Evolutionary conservation across 2,113 vertebrate genomes (phyloP).

Genomic region (Platycercus adscitus): DNA sequence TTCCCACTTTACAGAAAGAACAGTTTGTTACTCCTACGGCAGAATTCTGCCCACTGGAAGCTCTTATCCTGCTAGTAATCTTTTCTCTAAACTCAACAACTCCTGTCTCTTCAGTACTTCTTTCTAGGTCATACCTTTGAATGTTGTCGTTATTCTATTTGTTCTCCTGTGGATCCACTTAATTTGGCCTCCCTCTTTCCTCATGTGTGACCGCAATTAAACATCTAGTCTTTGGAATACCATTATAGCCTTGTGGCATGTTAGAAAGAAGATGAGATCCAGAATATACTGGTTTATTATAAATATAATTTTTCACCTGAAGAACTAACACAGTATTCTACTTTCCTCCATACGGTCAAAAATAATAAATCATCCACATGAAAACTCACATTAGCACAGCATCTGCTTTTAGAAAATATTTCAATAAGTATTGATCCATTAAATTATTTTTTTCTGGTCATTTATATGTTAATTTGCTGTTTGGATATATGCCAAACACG

Average conservation of each 20-base stretch:
- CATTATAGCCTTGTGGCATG: not conserved
- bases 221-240: not conserved
- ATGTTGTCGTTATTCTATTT: not conserved
- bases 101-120: not conserved
- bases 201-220: not conserved
- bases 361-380: not conserved
- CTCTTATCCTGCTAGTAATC: not conserved
- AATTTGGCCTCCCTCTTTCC: not conserved
- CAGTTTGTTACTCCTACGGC: not conserved
- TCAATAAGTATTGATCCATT: slow-evolving; percentile 16
- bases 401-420: slow-evolving; percentile 9
- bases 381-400: not conserved
- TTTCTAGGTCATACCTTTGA: not conserved
- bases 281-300: not conserved
- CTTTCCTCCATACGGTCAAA: not conserved
- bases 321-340: not conserved
- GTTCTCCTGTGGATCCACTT: not conserved
- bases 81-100: not conserved
- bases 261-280: not conserved
- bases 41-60: not conserved
- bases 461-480: slow-evolving; percentile 38
- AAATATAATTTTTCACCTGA: not conserved
- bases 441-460: not conserved
- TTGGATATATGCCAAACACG: slow-evolving; percentile 42
- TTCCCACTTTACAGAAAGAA: not conserved